phyloP scores from a whole-genome alignment of 1,140 invertebrate genomes.

The Cephus cinctus region DNA sequence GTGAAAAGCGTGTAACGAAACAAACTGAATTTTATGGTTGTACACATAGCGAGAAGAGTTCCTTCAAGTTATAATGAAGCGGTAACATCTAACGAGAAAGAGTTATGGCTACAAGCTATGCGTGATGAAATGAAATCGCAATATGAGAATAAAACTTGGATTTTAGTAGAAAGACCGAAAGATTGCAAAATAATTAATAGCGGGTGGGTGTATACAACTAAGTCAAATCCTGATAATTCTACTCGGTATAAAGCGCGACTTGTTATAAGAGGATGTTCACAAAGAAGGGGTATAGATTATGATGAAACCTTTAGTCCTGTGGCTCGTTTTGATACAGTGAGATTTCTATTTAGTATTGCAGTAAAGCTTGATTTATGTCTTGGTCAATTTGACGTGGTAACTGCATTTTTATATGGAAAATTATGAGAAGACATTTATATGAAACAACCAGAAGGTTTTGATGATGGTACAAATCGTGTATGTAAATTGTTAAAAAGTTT shows the following conservation, averaged over 20 bases:
- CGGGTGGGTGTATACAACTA: constrained; percentile 24
- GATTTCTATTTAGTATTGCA: too few species aligned
- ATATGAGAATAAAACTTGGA: constrained; percentile 20
- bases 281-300: background rate
- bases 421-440: constrained; percentile 40
- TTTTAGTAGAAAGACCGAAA: constrained; percentile 14
- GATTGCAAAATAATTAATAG: constrained; percentile 16
- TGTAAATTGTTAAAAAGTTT: constrained; percentile 23
- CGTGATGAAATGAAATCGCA: constrained; percentile 22
- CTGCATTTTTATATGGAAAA: constrained; percentile 39
- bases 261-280: constrained; percentile 2
- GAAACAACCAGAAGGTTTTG: constrained; percentile 35
- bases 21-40: background rate
- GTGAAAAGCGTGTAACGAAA: background rate
- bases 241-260: constrained; percentile 13
- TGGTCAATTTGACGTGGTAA: too few species aligned
- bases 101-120: constrained; percentile 23
- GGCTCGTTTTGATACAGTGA: too few species aligned
- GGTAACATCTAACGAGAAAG: constrained; percentile 5
- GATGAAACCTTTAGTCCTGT: constrained; percentile 15
- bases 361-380: too few species aligned
- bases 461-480: constrained; percentile 13
- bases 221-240: constrained; percentile 13
- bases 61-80: constrained; percentile 11
- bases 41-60: background rate